A percentile compares a stretch with the other conserved stretches of the same genome.
These are phyloP conservation scores for Carassius gibelio DNA, from an alignment of 2,113 vertebrate genomes.

Conservation along the genomic window DNA sequence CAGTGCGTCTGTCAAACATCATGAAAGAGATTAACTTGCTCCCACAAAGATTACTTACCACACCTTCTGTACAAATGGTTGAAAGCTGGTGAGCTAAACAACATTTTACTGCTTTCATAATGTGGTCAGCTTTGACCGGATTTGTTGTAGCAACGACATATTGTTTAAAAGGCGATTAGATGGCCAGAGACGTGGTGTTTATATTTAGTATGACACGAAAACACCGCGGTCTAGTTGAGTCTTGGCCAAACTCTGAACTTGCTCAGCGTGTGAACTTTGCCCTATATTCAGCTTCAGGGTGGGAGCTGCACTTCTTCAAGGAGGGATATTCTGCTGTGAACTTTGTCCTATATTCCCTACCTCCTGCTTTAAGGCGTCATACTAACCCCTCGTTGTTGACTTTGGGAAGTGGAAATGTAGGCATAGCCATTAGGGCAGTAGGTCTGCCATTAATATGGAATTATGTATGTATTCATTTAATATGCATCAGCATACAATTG, in stretches of 20 bases:
- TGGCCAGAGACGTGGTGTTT: background rate
- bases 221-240: slow-evolving; percentile 15
- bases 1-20: slow-evolving; percentile 92
- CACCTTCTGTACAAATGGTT: slow-evolving; percentile 88
- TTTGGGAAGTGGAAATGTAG: background rate
- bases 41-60: slow-evolving; percentile 84
- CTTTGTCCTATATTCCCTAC: slow-evolving; percentile 66
- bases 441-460: background rate
- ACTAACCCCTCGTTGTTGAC: background rate
- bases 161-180: background rate
- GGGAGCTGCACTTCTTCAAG: background rate
- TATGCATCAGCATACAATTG: background rate
- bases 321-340: slow-evolving; percentile 57
- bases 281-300: slow-evolving; percentile 38
- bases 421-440: background rate
- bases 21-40: slow-evolving; percentile 97
- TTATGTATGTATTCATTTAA: too few species aligned
- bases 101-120: background rate
- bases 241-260: background rate
- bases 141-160: background rate
- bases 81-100: slow-evolving; percentile 85
- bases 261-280: slow-evolving; percentile 51
- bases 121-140: too few species aligned
- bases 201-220: slow-evolving; percentile 7
- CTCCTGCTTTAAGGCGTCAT: background rate